These are phyloP conservation scores for Fopius arisanus DNA, from an alignment of 1,140 invertebrate species.

Conservation along the genomic window DNA sequence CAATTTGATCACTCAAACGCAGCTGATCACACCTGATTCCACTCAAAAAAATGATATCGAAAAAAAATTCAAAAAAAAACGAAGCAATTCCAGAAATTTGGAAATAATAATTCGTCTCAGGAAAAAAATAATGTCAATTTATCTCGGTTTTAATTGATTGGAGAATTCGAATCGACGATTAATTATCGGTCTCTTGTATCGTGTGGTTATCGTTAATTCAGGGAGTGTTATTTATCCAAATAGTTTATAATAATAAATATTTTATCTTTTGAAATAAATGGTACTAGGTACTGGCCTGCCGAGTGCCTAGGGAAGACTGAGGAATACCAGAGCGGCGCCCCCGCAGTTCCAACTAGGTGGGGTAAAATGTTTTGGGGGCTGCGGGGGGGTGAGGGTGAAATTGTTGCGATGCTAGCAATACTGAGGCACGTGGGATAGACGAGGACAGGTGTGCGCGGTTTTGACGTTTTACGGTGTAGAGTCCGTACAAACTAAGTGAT, in stretches of 20 bases:
- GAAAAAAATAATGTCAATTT: no score
- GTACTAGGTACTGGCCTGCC: conserved; percentile 54
- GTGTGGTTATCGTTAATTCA: background rate
- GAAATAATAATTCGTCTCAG: no score
- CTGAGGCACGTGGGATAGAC: conserved; percentile 3
- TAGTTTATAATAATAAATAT: background rate
- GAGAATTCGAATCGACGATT: no score
- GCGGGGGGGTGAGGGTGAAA: background rate
- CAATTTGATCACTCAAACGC: background rate
- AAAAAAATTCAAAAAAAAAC: background rate
- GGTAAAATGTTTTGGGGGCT: background rate
- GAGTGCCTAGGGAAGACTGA: conserved; percentile 62
- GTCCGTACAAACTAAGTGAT: conserved; percentile 6
- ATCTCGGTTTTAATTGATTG: no score
- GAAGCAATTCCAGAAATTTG: no score
- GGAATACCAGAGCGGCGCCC: conserved; percentile 37
- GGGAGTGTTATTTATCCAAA: background rate
- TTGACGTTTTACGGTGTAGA: conserved; percentile 6
- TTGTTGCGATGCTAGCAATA: conserved; percentile 27
- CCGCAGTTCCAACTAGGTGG: conserved; percentile 3
- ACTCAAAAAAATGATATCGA: background rate
- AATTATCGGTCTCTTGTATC: background rate
- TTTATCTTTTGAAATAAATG: conserved; percentile 29
- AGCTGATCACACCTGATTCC: background rate
- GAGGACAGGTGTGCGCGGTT: background rate